phyloP scores from a whole-genome alignment of 2,888 invertebrate genomes.

The Bellardia bayeri region DNA sequence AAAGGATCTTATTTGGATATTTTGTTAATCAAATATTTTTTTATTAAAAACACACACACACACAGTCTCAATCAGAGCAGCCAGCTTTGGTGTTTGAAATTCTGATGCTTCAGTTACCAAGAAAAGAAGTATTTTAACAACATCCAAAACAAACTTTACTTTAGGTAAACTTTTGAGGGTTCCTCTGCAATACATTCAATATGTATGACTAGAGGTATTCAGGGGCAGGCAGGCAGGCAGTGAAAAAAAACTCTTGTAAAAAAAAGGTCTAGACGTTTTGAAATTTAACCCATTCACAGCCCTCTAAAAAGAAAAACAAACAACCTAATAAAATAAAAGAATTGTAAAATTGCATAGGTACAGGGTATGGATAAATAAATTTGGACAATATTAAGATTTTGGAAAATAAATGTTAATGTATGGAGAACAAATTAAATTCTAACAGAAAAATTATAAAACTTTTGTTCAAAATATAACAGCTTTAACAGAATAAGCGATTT shows the following conservation, averaged over 20 bases:
- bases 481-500: too few relatives aligned
- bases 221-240: neutral
- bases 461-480: too few relatives aligned
- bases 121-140: neutral
- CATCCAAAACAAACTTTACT: constrained; percentile 59
- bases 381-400: neutral
- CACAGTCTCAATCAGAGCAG: neutral
- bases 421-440: too few relatives aligned
- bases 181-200: constrained; percentile 25
- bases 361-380: neutral
- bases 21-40: constrained; percentile 34
- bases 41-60: neutral
- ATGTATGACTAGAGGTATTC: neutral
- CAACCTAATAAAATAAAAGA: constrained; percentile 42
- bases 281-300: constrained; percentile 68
- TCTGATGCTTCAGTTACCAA: constrained; percentile 45
- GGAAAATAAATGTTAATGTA: too few relatives aligned
- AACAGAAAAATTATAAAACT: too few relatives aligned
- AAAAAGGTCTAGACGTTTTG: constrained; percentile 58
- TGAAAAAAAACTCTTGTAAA: neutral
- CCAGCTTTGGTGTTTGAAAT: neutral
- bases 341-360: neutral
- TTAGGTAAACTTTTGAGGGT: constrained; percentile 71
- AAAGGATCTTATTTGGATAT: neutral
- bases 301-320: constrained; percentile 69